These are phyloP conservation scores for Acropora yongei DNA, from an alignment of 64 coral and sea anemone genomes.

Conservation along the genomic window DNA sequence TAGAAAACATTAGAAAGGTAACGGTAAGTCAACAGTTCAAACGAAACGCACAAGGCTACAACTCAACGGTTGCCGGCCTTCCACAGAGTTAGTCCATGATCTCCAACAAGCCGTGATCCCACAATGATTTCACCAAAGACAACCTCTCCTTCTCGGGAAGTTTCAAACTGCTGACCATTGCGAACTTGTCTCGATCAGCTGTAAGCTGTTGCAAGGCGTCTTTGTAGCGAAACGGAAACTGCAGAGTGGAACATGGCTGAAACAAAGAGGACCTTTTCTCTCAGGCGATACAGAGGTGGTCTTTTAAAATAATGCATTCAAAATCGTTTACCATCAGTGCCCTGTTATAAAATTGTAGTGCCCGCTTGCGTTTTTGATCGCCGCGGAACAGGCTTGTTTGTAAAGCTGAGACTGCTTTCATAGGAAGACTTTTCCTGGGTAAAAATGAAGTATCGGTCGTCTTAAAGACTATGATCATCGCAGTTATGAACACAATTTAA, in stretches of 20 bases:
- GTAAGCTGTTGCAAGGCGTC: conserved; percentile 54
- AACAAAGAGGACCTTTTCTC: neutral
- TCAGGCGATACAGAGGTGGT: no score
- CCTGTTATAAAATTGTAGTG: no score
- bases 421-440: no score
- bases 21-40: neutral
- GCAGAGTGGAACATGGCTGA: conserved; percentile 57
- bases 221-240: conserved; percentile 58
- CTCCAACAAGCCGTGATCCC: conserved; percentile 56
- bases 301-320: no score
- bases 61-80: neutral
- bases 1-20: neutral
- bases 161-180: conserved; percentile 38
- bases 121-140: conserved; percentile 55
- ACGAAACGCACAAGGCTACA: neutral
- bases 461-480: no score
- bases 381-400: no score
- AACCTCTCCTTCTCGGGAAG: conserved; percentile 15
- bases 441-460: no score
- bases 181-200: conserved; percentile 47
- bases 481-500: no score
- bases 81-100: neutral
- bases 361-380: no score
- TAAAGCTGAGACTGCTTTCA: no score
- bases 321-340: no score